Evolutionary conservation across 2,797 vertebrate genomes (phyloP), one percentile per base, ranked within the genome.

Genomic region (Dromococcyx pavoninus): DNA sequence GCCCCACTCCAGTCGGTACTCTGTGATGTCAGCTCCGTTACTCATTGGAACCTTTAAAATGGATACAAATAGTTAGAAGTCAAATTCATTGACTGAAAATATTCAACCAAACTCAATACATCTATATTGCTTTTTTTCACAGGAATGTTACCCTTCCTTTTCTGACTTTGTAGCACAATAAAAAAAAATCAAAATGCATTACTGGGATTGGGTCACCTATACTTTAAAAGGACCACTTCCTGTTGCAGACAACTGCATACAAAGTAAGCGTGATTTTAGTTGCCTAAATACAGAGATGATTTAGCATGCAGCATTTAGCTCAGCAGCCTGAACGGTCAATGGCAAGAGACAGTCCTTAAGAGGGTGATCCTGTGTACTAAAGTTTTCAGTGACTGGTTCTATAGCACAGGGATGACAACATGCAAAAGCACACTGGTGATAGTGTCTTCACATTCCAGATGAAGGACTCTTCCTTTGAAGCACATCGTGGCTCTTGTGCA

Each of bases 1-100:
- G 4, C 99, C 99, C 99, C 99, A 99, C 95, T 99, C 99, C 72
- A 99, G 91, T 8, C 99, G 98, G 94, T 98, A 99, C 94, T 99
- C 99, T 0, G 98, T 98, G 94, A 99, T 97, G 2, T 98, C 98
- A 25, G 99, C 98, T 80, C 99, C 99, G 1, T 99, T 99, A 96
- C 98, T 98, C 57, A 94, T 73, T 46, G 99, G 99, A 27, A 98
- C 96, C 99, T 99, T 95, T 35, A 82, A 91, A 88, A 91, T 48
- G 67, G 89, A 80, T 61, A 81, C 5, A 78, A 83, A 86, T 23
- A 76, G 51, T 50, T 32, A 87, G 19, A 77, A 87, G 32, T 94
- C 66, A 95, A 86, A 76, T 56, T 83, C 44, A 53, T 10, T 22
- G 11, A 53, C 11, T 57, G 3, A 32, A 67, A 58, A 62, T 30